phyloP scores from a whole-genome alignment of 2,797 vertebrate species.

The Merluccius polli region DNA sequence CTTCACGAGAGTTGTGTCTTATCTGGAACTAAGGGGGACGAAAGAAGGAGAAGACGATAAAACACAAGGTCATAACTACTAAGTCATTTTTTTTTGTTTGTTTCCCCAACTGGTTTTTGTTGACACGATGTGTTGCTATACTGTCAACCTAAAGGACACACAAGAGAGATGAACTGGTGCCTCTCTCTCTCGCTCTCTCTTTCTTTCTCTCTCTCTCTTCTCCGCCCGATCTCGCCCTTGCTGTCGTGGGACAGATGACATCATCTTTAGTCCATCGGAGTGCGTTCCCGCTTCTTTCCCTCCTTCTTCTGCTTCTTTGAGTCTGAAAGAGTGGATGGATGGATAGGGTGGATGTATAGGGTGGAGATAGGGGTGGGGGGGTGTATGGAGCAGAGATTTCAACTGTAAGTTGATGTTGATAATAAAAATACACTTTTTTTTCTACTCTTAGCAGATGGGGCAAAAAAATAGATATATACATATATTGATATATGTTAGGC shows the following conservation, averaged over 20 bases:
- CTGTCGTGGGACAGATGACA: constrained; percentile 12
- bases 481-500: too few relatives aligned
- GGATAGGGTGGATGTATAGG: neutral
- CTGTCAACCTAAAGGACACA: constrained; percentile 56
- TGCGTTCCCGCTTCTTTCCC: constrained; percentile 75
- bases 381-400: neutral
- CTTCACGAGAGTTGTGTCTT: constrained; percentile 43
- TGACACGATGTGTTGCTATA: constrained; percentile 48
- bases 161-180: too few relatives aligned
- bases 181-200: neutral
- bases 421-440: neutral
- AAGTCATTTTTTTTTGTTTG: constrained; percentile 11
- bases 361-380: neutral
- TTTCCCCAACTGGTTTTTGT: constrained; percentile 39
- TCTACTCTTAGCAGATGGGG: neutral
- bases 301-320: constrained; percentile 78
- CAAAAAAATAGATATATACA: too few relatives aligned
- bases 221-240: neutral
- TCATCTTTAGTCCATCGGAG: constrained; percentile 65
- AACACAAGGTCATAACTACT: constrained; percentile 45
- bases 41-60: constrained; percentile 32
- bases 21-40: constrained; percentile 47
- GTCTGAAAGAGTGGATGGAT: constrained; percentile 48
- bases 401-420: neutral
- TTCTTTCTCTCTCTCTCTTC: too few relatives aligned